These are phyloP conservation scores for Amphipoea oculea DNA, from an alignment of 2,888 invertebrate species.

Conservation along the genomic window DNA sequence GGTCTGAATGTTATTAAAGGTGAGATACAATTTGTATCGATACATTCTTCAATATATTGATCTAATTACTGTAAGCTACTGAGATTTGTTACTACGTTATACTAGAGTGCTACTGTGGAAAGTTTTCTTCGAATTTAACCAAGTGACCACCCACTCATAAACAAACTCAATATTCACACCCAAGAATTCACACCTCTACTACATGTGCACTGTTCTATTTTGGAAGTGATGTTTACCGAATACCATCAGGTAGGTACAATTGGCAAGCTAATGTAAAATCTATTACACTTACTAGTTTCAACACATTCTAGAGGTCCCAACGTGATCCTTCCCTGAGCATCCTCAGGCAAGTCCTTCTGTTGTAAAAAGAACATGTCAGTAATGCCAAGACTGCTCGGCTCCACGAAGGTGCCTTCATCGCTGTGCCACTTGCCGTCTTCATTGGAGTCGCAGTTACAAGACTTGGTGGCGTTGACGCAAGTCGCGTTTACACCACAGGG, in stretches of 20 bases:
- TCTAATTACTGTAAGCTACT: not conserved
- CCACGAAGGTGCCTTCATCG: slow-evolving; percentile 96
- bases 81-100: not conserved
- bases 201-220: not conserved
- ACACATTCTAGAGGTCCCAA: slow-evolving; percentile 98
- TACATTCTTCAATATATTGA: not conserved
- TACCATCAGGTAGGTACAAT: not conserved
- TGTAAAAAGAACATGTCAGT: slow-evolving; percentile 97
- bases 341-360: slow-evolving; percentile 94
- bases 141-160: not conserved
- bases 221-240: not conserved
- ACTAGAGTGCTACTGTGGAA: not conserved
- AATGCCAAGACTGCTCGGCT: slow-evolving; percentile 95
- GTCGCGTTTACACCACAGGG: slow-evolving; percentile 94
- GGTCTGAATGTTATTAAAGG: not conserved
- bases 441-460: slow-evolving; percentile 97
- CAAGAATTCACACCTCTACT: not conserved
- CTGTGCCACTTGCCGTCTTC: slow-evolving; percentile 95
- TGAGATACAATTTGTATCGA: not conserved
- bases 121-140: not conserved
- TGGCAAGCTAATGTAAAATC: not conserved
- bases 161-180: not conserved
- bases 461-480: slow-evolving; percentile 95
- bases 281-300: slow-evolving; percentile 95
- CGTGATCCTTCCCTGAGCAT: slow-evolving; percentile 96